phyloP scores from a whole-genome alignment of 1,140 invertebrate genomes.

The Homalodisca vitripennis region DNA sequence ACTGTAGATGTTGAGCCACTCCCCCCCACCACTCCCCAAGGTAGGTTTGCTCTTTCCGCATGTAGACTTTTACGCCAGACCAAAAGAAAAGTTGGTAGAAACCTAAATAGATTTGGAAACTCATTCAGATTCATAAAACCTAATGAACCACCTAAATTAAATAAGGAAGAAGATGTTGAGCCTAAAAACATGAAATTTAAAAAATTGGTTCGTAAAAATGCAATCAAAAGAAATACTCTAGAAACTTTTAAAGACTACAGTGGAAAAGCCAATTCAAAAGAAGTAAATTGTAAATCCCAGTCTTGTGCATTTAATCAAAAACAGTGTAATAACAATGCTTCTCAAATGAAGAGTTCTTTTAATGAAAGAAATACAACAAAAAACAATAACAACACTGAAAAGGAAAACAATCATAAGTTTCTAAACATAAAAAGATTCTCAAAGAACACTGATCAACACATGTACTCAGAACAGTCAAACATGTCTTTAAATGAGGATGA shows the following conservation, averaged over 20 bases:
- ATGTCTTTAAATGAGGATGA: not conserved
- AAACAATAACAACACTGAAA: too few relatives aligned
- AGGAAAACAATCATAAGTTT: too few relatives aligned
- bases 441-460: not conserved
- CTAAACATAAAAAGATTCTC: not conserved
- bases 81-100: constrained; percentile 19
- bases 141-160: not conserved
- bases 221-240: constrained; percentile 3
- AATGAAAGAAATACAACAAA: not conserved
- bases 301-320: not conserved
- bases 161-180: not conserved
- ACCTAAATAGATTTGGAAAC: constrained; percentile 19
- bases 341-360: not conserved
- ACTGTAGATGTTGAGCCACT: not conserved
- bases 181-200: not conserved
- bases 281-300: not conserved
- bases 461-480: not conserved
- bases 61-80: constrained; percentile 15
- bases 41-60: constrained; percentile 21
- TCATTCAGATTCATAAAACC: constrained; percentile 13
- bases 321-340: not conserved
- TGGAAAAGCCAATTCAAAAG: not conserved
- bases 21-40: constrained; percentile 5
- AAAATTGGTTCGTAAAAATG: constrained; percentile 15
- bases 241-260: not conserved